Conservation (phyloP, 2,113 vertebrate species). For the Polypterus senegalus region DNA sequence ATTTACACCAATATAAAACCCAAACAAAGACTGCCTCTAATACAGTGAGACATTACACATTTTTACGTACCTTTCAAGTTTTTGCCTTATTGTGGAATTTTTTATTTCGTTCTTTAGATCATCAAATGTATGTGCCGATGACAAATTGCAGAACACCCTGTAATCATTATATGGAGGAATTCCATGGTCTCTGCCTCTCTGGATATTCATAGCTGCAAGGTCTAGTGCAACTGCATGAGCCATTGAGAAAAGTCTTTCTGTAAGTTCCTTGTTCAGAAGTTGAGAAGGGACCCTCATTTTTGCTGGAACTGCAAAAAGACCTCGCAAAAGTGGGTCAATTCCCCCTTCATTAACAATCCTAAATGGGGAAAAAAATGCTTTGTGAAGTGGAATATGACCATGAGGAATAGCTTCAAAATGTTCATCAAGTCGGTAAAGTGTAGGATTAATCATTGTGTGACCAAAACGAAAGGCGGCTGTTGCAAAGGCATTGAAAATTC, state of each 20-base stretch:
- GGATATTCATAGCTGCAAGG: slow-evolving; percentile 92
- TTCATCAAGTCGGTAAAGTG: slow-evolving; percentile 78
- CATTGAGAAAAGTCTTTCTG: slow-evolving; percentile 92
- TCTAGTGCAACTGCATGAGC: slow-evolving; percentile 87
- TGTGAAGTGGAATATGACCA: slow-evolving; percentile 85
- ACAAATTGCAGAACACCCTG: slow-evolving; percentile 89
- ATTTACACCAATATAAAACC: slow-evolving; percentile 14
- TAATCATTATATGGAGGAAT: slow-evolving; percentile 94
- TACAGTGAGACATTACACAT: background rate
- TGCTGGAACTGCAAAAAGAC: slow-evolving; percentile 80
- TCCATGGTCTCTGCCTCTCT: slow-evolving; percentile 88
- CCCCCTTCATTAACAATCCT: slow-evolving; percentile 94
- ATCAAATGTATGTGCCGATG: slow-evolving; percentile 74
- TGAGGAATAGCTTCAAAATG: slow-evolving; percentile 77
- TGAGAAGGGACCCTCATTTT: slow-evolving; percentile 90
- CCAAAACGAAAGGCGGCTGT: slow-evolving; percentile 94
- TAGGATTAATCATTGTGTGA: slow-evolving; percentile 89
- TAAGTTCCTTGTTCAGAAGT: slow-evolving; percentile 88
- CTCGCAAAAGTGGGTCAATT: slow-evolving; percentile 87
- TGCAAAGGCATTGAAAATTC: slow-evolving; percentile 83
- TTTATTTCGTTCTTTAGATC: slow-evolving; percentile 90
- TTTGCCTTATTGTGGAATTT: slow-evolving; percentile 74
- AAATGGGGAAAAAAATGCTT: slow-evolving; percentile 93
- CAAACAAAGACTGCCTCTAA: slow-evolving; percentile 23
- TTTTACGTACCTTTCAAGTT: slow-evolving; percentile 67